Percentiles rank a stretch among this genome's conserved stretches.
Conservation (phyloP, 2,888 invertebrate genomes). For the Carpatolechia fugitivella region DNA sequence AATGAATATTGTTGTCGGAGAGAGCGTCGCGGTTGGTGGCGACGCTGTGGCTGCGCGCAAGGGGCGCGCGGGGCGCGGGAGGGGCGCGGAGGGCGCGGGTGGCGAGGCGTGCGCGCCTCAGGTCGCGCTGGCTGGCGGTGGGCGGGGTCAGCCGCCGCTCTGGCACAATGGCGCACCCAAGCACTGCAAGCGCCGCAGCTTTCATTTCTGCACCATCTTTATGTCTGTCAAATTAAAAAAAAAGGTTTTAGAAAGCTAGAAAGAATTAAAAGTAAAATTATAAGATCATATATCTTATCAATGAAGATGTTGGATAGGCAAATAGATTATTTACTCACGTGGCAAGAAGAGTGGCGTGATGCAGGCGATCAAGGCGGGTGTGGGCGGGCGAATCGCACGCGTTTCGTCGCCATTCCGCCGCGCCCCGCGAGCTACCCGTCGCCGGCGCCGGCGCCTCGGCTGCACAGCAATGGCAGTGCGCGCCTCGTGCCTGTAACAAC, state of each 20-base stretch:
- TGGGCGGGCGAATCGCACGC: no score
- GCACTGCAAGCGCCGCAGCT: slow-evolving; percentile 65
- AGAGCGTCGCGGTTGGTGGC: background rate
- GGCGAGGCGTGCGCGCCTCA: slow-evolving; percentile 53
- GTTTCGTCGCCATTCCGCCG: no score
- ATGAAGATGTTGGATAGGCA: no score
- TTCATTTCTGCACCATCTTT: slow-evolving; percentile 12
- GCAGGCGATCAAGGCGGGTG: no score
- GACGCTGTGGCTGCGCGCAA: background rate
- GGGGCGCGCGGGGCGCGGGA: slow-evolving; percentile 9
- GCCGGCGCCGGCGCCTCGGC: no score
- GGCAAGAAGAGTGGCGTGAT: no score
- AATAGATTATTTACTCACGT: no score
- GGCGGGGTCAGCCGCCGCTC: slow-evolving; percentile 78
- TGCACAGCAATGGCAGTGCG: slow-evolving; percentile 69
- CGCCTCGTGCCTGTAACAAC: slow-evolving; percentile 76
- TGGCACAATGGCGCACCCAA: slow-evolving; percentile 78
- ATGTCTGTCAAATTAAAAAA: background rate
- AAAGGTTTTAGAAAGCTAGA: no score
- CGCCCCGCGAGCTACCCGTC: no score
- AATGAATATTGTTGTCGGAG: background rate
- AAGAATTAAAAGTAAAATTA: no score
- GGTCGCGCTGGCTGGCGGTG: slow-evolving; percentile 79
- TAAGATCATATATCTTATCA: no score
- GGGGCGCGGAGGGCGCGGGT: slow-evolving; percentile 31